These are phyloP conservation scores for Atherinosoma microstoma DNA, from an alignment of 2,797 vertebrate species.

Conservation along the genomic window DNA sequence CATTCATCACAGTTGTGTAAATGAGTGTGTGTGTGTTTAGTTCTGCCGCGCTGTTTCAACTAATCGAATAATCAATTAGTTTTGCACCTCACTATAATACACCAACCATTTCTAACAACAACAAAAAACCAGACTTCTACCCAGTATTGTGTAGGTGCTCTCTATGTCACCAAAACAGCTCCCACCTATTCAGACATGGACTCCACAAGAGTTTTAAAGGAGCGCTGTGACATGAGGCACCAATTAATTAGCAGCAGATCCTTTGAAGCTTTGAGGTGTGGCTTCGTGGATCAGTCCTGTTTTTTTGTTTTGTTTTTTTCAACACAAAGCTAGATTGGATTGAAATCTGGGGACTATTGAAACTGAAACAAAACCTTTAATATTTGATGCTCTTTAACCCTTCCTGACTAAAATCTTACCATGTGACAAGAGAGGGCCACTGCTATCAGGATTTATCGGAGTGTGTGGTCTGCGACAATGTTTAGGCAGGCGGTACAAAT, in stretches of 20 bases:
- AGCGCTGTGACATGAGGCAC: neutral
- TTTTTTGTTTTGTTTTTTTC: neutral
- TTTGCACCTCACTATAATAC: too few species aligned
- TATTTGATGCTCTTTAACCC: neutral
- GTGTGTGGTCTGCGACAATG: neutral
- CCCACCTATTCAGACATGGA: neutral
- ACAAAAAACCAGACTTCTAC: too few species aligned
- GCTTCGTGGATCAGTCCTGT: neutral
- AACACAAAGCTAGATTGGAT: neutral
- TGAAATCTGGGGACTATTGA: conserved; percentile 1
- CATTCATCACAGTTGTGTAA: too few species aligned
- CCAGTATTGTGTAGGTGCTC: neutral
- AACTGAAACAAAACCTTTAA: conserved; percentile 9
- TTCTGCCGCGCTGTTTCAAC: too few species aligned
- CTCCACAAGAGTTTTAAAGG: neutral
- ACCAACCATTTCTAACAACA: too few species aligned
- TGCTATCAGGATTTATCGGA: neutral
- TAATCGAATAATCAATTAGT: too few species aligned
- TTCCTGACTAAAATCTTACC: neutral
- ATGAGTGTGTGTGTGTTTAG: too few species aligned
- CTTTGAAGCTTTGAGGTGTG: neutral
- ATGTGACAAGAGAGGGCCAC: neutral
- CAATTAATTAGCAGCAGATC: neutral
- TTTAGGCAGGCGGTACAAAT: conserved; percentile 29
- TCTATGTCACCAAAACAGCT: neutral